Percentiles rank a stretch among this genome's conserved stretches.
Evolutionary conservation across 2,888 invertebrate species (phyloP).

Genomic region (Tubiluchus corallicola): DNA sequence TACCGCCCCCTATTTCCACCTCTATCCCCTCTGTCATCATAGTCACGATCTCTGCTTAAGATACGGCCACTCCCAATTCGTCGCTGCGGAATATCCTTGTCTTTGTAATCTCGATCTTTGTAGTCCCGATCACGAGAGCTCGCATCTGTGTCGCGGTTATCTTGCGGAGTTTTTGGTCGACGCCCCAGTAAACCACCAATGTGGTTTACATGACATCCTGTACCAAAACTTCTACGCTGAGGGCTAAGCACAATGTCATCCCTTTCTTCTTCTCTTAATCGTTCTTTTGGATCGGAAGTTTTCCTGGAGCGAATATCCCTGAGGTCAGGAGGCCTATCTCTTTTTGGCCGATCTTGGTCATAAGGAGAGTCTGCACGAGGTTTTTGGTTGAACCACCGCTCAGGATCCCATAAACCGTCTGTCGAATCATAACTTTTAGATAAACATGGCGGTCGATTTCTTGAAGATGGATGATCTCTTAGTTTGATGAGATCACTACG

Average conservation of each 20-base stretch:
- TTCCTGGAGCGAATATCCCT: slow-evolving; percentile 25
- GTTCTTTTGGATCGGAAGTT: slow-evolving; percentile 37
- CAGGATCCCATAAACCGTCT: slow-evolving; percentile 36
- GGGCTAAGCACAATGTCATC: slow-evolving; percentile 68
- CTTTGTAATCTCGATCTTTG: neutral
- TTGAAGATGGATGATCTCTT: slow-evolving; percentile 47
- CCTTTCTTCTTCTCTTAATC: slow-evolving; percentile 52
- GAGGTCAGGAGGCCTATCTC: neutral
- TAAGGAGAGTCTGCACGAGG: slow-evolving; percentile 42
- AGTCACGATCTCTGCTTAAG: slow-evolving; percentile 40
- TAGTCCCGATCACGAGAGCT: too few species aligned
- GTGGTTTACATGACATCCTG: slow-evolving; percentile 58
- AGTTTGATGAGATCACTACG: slow-evolving; percentile 45
- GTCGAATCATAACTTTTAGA: slow-evolving; percentile 12
- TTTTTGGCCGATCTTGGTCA: slow-evolving; percentile 5
- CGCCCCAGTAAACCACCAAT: neutral
- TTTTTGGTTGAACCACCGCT: slow-evolving; percentile 36
- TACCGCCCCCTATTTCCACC: slow-evolving; percentile 37
- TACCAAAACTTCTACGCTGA: slow-evolving; percentile 64
- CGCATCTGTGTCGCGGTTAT: too few species aligned
- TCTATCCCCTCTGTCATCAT: neutral
- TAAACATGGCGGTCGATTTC: slow-evolving; percentile 48
- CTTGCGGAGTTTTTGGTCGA: neutral
- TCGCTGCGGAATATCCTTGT: slow-evolving; percentile 13
- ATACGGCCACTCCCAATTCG: slow-evolving; percentile 74